phyloP scores from a whole-genome alignment of 2,797 vertebrate genomes.

The Cuculus canorus region DNA sequence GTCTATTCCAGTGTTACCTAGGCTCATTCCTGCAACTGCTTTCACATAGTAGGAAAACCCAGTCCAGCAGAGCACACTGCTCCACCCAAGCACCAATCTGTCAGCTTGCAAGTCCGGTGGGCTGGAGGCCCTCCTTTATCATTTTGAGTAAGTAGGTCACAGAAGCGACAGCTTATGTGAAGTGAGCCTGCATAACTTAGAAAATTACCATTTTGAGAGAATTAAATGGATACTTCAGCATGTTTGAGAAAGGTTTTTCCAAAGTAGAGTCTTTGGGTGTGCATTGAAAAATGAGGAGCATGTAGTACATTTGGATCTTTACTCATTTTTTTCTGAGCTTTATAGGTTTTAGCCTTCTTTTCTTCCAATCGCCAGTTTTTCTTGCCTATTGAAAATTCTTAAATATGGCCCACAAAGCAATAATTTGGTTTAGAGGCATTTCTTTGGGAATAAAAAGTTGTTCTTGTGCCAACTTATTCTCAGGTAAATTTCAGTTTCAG shows the following conservation, averaged over 20 bases:
- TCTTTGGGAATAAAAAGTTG: neutral
- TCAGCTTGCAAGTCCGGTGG: neutral
- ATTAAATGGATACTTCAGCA: neutral
- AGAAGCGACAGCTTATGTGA: neutral
- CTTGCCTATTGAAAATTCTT: neutral
- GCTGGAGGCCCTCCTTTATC: neutral
- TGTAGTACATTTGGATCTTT: neutral
- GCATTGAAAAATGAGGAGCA: neutral
- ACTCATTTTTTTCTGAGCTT: neutral
- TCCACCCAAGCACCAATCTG: neutral
- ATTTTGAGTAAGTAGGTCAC: neutral
- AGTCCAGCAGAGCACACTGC: neutral
- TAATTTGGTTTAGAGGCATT: neutral
- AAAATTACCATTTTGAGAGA: neutral
- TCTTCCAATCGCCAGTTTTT: neutral
- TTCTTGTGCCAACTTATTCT: neutral
- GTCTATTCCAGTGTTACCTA: rapidly evolving
- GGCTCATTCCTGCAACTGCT: neutral
- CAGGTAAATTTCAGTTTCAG: neutral
- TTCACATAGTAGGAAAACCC: neutral
- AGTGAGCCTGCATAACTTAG: neutral
- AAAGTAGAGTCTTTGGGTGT: neutral
- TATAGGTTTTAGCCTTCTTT: neutral
- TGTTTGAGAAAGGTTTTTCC: neutral
- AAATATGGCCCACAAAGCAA: neutral